Conservation (phyloP, 2,113 vertebrate genomes). For the Pseudolaguvia tuberculata region DNA sequence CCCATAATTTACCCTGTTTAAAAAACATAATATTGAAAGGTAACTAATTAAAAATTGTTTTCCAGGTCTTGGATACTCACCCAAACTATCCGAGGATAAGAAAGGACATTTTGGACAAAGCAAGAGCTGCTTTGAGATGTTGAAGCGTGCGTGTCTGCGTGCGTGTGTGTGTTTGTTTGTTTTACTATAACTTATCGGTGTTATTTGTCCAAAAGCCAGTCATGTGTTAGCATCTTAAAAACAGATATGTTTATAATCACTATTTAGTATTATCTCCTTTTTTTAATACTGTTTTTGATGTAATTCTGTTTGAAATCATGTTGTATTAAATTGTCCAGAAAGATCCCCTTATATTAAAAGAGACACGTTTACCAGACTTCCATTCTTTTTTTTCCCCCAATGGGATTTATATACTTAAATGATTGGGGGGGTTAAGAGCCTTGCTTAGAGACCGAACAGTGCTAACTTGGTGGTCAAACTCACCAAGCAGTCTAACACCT, state of each 20-base stretch:
- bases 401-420: too few relatives aligned
- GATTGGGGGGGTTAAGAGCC: too few relatives aligned
- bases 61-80: constrained; percentile 83
- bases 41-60: constrained; percentile 14
- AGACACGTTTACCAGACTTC: too few relatives aligned
- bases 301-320: background rate
- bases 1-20: too few relatives aligned
- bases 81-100: constrained; percentile 93
- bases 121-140: constrained; percentile 79
- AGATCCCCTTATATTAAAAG: background rate
- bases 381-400: too few relatives aligned
- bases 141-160: constrained; percentile 50
- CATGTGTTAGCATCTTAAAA: background rate
- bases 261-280: background rate
- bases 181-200: background rate
- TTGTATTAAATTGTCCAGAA: constrained; percentile 2
- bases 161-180: constrained; percentile 25
- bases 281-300: constrained; percentile 1
- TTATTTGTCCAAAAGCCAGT: background rate
- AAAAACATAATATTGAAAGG: background rate
- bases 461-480: too few relatives aligned
- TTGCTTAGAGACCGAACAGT: too few relatives aligned
- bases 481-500: too few relatives aligned
- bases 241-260: background rate
- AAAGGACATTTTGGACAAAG: constrained; percentile 96